Conservation (phyloP, 2,888 invertebrate genomes). For the Emmelina monodactyla region DNA sequence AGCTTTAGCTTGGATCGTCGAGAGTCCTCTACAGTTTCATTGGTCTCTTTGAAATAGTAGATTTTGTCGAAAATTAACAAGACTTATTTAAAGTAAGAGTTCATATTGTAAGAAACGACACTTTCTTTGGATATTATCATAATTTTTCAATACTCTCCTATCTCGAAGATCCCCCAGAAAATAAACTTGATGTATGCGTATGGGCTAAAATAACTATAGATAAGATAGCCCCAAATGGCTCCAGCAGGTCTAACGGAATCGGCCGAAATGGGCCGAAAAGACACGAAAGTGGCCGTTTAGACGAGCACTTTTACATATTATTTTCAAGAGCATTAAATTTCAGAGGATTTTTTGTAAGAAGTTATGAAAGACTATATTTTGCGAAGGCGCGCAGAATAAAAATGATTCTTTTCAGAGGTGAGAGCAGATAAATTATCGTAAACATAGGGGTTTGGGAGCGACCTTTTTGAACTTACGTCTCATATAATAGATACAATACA, state of each 20-base stretch:
- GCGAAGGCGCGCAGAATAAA: constrained; percentile 40
- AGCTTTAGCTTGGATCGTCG: constrained; percentile 14
- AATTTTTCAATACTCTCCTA: too few species aligned
- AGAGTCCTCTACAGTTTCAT: constrained; percentile 21
- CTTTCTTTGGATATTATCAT: too few species aligned
- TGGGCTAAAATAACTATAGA: too few species aligned
- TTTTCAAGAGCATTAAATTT: constrained; percentile 53
- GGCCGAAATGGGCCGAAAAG: constrained; percentile 36
- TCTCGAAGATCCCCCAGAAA: too few species aligned
- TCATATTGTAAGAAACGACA: too few species aligned
- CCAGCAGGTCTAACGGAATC: too few species aligned
- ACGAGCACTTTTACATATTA: constrained; percentile 56
- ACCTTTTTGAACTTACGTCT: neutral
- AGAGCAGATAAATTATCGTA: constrained; percentile 18
- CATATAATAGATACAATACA: too few species aligned
- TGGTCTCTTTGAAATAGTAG: constrained; percentile 27
- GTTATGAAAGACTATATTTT: constrained; percentile 57
- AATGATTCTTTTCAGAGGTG: constrained; percentile 39
- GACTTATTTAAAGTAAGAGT: constrained; percentile 1
- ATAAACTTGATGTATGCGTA: too few species aligned
- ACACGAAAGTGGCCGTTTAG: constrained; percentile 29
- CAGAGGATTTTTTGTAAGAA: constrained; percentile 38
- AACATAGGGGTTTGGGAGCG: constrained; percentile 1
- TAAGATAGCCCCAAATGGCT: too few species aligned
- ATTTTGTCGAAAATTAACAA: neutral